Percentiles rank a stretch among this genome's conserved stretches.
Conservation (phyloP, 2,113 vertebrate genomes). For the Hipposideros armiger region DNA sequence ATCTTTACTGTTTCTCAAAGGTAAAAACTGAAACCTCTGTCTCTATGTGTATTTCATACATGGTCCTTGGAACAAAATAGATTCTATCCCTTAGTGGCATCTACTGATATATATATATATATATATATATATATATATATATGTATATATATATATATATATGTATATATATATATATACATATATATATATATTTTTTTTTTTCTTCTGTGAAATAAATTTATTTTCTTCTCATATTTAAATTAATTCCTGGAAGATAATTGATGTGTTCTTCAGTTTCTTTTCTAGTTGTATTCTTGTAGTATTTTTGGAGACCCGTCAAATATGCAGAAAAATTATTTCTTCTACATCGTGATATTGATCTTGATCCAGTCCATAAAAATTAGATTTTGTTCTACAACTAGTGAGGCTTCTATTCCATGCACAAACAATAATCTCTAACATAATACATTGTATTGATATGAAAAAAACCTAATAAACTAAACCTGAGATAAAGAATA, state of each 20-base stretch:
- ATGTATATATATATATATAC: no score
- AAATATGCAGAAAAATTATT: constrained; percentile 39
- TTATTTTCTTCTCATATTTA: constrained; percentile 18
- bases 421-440: neutral
- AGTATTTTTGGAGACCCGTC: constrained; percentile 37
- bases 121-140: no score
- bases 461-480: neutral
- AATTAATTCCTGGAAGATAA: constrained; percentile 46
- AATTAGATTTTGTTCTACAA: neutral
- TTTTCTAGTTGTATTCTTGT: neutral
- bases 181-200: no score
- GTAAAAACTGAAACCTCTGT: neutral
- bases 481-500: neutral
- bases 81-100: neutral
- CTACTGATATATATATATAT: neutral
- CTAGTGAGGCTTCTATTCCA: neutral
- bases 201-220: constrained; percentile 48
- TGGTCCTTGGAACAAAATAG: neutral
- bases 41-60: neutral
- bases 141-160: no score
- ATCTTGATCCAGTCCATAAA: neutral
- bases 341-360: neutral
- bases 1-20: constrained; percentile 1
- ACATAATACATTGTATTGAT: neutral
- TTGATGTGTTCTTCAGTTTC: neutral